Conservation (phyloP, 30 jellyfish, hydroid and myxozoan species). For the Hydractinia symbiolongicarpus region DNA sequence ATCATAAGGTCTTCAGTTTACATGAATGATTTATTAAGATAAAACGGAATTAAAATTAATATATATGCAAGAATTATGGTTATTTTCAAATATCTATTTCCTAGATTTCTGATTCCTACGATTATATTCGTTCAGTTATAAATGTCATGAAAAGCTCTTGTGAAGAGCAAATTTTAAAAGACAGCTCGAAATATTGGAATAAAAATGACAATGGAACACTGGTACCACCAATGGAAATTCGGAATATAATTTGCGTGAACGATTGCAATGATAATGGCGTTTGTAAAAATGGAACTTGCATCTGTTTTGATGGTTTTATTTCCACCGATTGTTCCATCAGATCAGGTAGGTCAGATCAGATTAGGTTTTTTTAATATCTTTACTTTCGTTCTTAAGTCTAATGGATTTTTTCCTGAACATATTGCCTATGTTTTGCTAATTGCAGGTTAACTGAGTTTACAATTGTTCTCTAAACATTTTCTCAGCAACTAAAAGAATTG, state of each 20-base stretch:
- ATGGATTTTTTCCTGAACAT: no score
- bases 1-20: no score
- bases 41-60: not conserved
- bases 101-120: conserved; percentile 16
- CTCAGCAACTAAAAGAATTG: no score
- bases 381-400: no score
- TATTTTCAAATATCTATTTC: not conserved
- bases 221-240: not conserved
- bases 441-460: no score
- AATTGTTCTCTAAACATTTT: no score
- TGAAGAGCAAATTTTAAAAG: not conserved
- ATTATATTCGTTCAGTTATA: not conserved
- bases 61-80: not conserved
- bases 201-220: not conserved
- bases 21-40: not conserved
- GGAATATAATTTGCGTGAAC: not conserved
- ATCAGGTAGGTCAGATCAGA: not conserved
- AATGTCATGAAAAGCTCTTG: conserved; percentile 14
- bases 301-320: not conserved
- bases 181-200: not conserved
- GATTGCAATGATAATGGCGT: not conserved
- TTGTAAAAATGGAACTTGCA: not conserved
- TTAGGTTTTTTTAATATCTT: no score
- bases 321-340: not conserved
- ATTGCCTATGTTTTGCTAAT: no score